Conservation (phyloP, 2,797 vertebrate species). For the Pseudotriccus pelzelni region DNA sequence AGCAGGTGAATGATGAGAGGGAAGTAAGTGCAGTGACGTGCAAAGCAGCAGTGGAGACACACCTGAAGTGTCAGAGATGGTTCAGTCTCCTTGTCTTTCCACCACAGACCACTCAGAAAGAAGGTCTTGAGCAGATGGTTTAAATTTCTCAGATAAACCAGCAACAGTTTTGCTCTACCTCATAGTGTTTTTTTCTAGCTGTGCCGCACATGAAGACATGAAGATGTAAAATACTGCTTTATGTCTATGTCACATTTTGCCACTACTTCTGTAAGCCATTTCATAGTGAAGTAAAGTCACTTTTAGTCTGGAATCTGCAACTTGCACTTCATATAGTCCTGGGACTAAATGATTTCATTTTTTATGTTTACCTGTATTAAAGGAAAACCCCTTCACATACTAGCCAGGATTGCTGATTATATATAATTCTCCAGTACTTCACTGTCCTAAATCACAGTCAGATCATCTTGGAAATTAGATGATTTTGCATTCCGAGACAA, state of each 20-base stretch:
- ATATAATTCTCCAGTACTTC: not conserved
- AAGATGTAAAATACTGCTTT: not conserved
- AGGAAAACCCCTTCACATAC: not conserved
- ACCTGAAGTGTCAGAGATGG: not conserved
- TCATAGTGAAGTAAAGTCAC: not conserved
- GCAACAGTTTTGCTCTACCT: not conserved
- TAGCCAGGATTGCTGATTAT: not conserved
- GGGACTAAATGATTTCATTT: not conserved
- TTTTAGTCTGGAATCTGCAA: not conserved
- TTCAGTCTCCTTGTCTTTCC: not conserved
- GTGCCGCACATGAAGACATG: fast-evolving
- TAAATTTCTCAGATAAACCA: not conserved
- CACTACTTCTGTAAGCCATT: not conserved
- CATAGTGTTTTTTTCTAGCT: not conserved
- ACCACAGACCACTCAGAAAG: fast-evolving
- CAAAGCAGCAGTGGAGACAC: not conserved
- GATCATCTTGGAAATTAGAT: not conserved
- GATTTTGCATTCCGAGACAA: not conserved
- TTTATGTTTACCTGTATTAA: not conserved
- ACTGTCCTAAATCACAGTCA: not conserved
- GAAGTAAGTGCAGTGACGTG: not conserved
- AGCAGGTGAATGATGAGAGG: not conserved
- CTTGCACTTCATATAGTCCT: not conserved
- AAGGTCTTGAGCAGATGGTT: not conserved
- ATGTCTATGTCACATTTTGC: not conserved